phyloP scores from a whole-genome alignment of 2,113 vertebrate species.

The Kryptolebias marmoratus region DNA sequence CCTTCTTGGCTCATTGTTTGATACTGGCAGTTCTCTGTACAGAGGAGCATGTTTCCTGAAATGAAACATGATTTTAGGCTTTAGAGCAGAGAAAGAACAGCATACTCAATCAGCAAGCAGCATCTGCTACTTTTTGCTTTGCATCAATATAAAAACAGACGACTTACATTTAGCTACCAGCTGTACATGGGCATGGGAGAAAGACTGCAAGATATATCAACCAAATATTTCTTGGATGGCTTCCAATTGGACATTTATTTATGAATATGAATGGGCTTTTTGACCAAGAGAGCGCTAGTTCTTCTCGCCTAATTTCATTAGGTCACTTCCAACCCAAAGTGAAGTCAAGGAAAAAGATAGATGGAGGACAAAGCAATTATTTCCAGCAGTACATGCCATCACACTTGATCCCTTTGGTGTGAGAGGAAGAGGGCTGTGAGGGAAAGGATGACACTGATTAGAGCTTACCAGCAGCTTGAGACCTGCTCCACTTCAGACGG shows the following conservation, averaged over 20 bases:
- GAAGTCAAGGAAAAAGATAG: constrained; percentile 40
- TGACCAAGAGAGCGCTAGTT: constrained; percentile 25
- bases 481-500: constrained; percentile 68
- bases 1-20: constrained; percentile 34
- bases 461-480: constrained; percentile 71
- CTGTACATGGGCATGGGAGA: constrained; percentile 35
- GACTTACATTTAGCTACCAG: constrained; percentile 40
- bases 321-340: constrained; percentile 52
- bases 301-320: constrained; percentile 61
- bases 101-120: constrained; percentile 36
- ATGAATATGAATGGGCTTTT: constrained; percentile 12
- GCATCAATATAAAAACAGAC: constrained; percentile 41
- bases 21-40: constrained; percentile 30
- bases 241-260: constrained; percentile 45
- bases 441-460: constrained; percentile 74
- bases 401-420: constrained; percentile 65
- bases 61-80: constrained; percentile 39
- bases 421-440: constrained; percentile 29
- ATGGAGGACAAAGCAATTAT: constrained; percentile 76
- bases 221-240: constrained; percentile 31
- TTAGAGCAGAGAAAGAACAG: constrained; percentile 45
- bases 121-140: constrained; percentile 44
- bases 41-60: constrained; percentile 35
- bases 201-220: constrained; percentile 31
- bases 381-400: constrained; percentile 67